Percentiles rank a stretch among this genome's conserved stretches.
phyloP scores from a whole-genome alignment of 1,140 invertebrate genomes.

The Andricus grossulariae region DNA sequence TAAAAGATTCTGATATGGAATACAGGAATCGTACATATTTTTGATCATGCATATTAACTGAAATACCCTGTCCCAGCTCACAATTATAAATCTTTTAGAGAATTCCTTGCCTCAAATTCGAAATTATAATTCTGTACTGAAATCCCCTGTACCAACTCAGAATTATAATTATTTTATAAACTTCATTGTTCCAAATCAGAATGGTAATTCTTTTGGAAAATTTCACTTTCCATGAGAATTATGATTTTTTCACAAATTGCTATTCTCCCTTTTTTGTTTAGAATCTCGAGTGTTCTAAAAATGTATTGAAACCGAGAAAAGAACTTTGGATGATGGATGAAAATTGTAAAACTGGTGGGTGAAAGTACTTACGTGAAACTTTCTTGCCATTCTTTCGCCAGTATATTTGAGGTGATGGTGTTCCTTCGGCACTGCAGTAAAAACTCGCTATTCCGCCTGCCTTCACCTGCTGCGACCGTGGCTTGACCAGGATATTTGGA shows the following conservation, averaged over 20 bases:
- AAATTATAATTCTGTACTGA: too few species aligned
- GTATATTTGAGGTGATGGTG: slow-evolving; percentile 90
- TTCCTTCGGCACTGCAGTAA: slow-evolving; percentile 94
- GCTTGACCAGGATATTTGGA: slow-evolving; percentile 90
- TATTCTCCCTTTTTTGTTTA: background rate
- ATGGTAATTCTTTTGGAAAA: background rate
- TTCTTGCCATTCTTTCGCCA: slow-evolving; percentile 94
- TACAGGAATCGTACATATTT: too few species aligned
- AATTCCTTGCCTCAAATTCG: too few species aligned
- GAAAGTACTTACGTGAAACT: slow-evolving; percentile 82
- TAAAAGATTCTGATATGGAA: too few species aligned
- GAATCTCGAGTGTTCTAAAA: background rate
- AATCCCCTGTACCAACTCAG: too few species aligned
- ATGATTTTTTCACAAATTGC: too few species aligned
- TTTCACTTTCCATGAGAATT: too few species aligned
- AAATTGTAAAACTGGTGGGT: slow-evolving; percentile 13
- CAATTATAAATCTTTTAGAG: too few species aligned
- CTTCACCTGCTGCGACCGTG: slow-evolving; percentile 90
- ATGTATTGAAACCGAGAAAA: background rate
- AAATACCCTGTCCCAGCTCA: background rate
- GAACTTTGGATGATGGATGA: background rate
- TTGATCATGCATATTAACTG: too few species aligned
- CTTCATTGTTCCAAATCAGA: too few species aligned
- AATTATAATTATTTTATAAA: too few species aligned
- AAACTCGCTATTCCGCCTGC: slow-evolving; percentile 95